These are phyloP conservation scores for Eubasilissa regina DNA, from an alignment of 1,140 invertebrate species.

Conservation along the genomic window DNA sequence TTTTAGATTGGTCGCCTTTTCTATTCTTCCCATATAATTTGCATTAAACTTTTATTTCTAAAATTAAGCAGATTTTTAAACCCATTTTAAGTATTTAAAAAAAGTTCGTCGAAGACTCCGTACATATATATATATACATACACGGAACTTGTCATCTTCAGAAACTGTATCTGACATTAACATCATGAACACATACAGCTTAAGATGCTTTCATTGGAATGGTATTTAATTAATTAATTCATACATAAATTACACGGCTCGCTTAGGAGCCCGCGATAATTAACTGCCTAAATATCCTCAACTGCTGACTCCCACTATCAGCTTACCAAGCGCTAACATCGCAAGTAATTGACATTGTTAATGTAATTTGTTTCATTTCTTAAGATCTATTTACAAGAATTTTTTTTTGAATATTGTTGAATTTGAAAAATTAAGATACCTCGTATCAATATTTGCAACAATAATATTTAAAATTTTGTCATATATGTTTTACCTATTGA, in stretches of 20 bases:
- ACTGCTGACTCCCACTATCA: slow-evolving; percentile 32
- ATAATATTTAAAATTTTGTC: too few species aligned
- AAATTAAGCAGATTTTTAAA: too few species aligned
- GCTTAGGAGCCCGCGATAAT: slow-evolving; percentile 19
- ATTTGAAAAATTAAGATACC: too few species aligned
- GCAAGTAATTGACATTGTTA: slow-evolving; percentile 27
- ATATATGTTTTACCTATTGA: too few species aligned
- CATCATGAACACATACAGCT: slow-evolving; percentile 5
- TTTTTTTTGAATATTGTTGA: too few species aligned
- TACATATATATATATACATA: not conserved
- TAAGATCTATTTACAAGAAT: too few species aligned
- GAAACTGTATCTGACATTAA: slow-evolving; percentile 6
- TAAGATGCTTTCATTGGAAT: slow-evolving; percentile 39
- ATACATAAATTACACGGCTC: slow-evolving; percentile 41
- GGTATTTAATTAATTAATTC: slow-evolving; percentile 41
- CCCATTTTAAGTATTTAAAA: too few species aligned
- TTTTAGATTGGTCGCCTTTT: too few species aligned
- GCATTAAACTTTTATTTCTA: too few species aligned
- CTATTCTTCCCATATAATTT: too few species aligned
- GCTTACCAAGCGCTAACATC: slow-evolving; percentile 13
- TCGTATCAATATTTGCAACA: too few species aligned
- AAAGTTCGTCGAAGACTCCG: too few species aligned
- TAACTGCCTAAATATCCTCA: slow-evolving; percentile 21
- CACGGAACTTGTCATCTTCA: not conserved
- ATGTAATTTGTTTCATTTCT: slow-evolving; percentile 28